Evolutionary conservation across 1,140 invertebrate genomes (phyloP), one percentile per base, ranked within the genome.

Genomic region (Bombus balteatus): DNA sequence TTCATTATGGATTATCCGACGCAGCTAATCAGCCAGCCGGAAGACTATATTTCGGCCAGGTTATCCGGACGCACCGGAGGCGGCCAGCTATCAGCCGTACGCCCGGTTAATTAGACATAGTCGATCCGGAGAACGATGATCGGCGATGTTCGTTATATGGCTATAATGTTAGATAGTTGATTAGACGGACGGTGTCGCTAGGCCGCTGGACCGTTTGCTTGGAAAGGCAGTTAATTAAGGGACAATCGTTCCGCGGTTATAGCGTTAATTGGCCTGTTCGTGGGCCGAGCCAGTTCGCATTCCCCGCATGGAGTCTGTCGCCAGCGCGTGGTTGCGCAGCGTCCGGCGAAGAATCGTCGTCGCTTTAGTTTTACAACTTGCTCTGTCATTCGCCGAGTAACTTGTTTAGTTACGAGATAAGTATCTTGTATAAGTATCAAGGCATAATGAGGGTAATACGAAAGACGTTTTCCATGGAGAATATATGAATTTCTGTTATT

Each of bases 1-100:
- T 89, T 83, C 66, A 73, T 81, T 70, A 53, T n/a, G 65, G 75
- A 83, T 89, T 86, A 89, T 83, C 80, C 41, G 32, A 8, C 34
- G 25, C 12, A 12, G 70, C 70, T 73, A 53, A 80, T 84, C 74
- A 34, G 12, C 47, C 9, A n/a, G 8, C 41, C 47, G 75, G 82
- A 84, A 79, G 75, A 84, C 53, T 71, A 34, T 83, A 77, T 66
- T 57, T 78, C 59, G 72, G 13, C 34, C 25, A 6, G 18, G 66
- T 41, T 28, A 13, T 5, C 47, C 18, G 47, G 18, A 53, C 47
- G 18, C 47, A 1, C 3, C 39, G 39, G 77, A 28, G 15, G 25
- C 62, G 15, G 25, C 62, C 22, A 25, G 2, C 32, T 62, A 76
- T 59, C 74, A 3, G 53, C 34, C n/a, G 34, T 8, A n/a, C 28